Evolutionary conservation across 2,888 invertebrate genomes (phyloP).

Genomic region (Hydropsyche betteni): DNA sequence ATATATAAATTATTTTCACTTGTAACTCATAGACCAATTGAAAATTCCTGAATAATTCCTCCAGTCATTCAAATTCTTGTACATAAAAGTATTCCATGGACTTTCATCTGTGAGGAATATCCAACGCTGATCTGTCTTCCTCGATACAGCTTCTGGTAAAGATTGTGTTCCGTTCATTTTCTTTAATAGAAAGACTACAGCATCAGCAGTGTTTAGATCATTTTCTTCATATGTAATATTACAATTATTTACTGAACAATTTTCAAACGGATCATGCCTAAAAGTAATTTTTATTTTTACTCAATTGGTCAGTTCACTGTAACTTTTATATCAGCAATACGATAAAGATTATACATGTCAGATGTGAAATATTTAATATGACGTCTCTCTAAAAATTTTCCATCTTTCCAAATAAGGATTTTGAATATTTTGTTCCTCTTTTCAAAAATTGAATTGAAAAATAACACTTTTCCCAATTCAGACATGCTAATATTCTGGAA

Average conservation of each 20-base stretch:
- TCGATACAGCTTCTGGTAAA: slow-evolving; percentile 58
- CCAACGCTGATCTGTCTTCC: slow-evolving; percentile 64
- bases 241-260: slow-evolving; percentile 66
- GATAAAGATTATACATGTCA: slow-evolving; percentile 55
- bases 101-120: slow-evolving; percentile 70
- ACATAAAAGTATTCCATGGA: slow-evolving; percentile 64
- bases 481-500: slow-evolving; percentile 52
- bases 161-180: slow-evolving; percentile 57
- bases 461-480: slow-evolving; percentile 22
- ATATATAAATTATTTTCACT: slow-evolving; percentile 54
- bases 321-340: neutral
- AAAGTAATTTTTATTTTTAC: slow-evolving; percentile 36
- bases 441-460: slow-evolving; percentile 39
- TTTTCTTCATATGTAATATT: slow-evolving; percentile 61
- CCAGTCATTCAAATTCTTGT: slow-evolving; percentile 56
- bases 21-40: slow-evolving; percentile 68
- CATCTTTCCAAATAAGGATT: slow-evolving; percentile 66
- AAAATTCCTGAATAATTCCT: slow-evolving; percentile 64
- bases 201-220: slow-evolving; percentile 62
- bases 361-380: slow-evolving; percentile 63
- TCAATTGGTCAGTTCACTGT: neutral
- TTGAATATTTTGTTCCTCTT: slow-evolving; percentile 54
- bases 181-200: slow-evolving; percentile 70
- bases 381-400: slow-evolving; percentile 61
- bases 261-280: slow-evolving; percentile 63